Evolutionary conservation across 2,113 vertebrate genomes (phyloP), one percentile per base, ranked within the genome.

Genomic region (Dermatemys mawii): DNA sequence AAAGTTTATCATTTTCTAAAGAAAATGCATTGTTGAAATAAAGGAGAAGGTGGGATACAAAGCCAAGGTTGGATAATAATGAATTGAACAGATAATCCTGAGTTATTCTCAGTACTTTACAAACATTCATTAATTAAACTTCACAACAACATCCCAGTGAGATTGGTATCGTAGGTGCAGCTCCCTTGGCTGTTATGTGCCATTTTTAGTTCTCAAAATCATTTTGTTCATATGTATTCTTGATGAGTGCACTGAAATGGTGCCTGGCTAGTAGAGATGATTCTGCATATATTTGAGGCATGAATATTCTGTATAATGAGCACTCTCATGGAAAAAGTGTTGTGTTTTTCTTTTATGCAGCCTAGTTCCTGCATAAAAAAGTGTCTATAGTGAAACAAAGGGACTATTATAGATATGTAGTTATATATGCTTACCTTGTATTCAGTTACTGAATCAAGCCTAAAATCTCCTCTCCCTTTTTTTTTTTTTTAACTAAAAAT

Each of bases 211-310:
- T 41, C 90, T 95, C 90, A 84, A 46, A 88, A 94, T 95, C 87
- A 95, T 96, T 96, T 93, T 96, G 84, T 84, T 97, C 95, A 96
- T 93, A 86, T 92, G 93, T 87, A 89, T 97, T 94, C 93, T 60
- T 92, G 94, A 96, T 90, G 94, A 95, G 93, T 3, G 3, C 87
- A 83, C 95, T 94, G 96, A 96, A 93, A 97, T 88, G 93, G 93
- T 95, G 96, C 96, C 96, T 97, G 96, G 95, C 96, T 96, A 83
- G 73, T 83, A 92, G 96, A 94, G 97, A 97, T 96, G 97, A 97
- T 94, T 96, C 88, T 97, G 97, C 96, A 97, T 97, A 92, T 96
- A 92, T 94, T 96, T 97, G 94, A 96, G 90, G 95, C 94, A 93
- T 97, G 97, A 97, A 96, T 94, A 93, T 94, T 96, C 75, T 88